Base-by-base conservation (phyloP, 2,888 invertebrate genomes). In the Tachina fera region DNA sequence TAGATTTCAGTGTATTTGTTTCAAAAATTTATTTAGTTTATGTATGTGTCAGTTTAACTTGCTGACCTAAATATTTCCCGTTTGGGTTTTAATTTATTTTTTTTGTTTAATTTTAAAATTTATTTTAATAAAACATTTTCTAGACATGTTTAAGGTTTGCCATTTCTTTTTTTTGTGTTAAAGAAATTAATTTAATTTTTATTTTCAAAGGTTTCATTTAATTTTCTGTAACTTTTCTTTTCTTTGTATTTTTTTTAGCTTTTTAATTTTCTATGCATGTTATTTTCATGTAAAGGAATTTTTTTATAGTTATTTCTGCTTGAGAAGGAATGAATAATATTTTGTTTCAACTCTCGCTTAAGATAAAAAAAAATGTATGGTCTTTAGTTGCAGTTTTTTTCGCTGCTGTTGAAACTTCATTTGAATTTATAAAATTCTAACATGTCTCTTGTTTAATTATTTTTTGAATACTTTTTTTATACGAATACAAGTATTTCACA, bases 351-450 rank as follows among this genome's bases (percentile, higher is more conserved):
- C 45, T 41, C 43, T 22, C 22, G 8, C 8, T 61, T 47, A 47
- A 43, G 19, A 49, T n/a, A 22, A 60, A 75, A 45, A 60, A 5
- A 67, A 75, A 45, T 49, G 3, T 8, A 11, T 63, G 9, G 22
- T 49, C 4, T 43, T 63, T 56, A 9, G 56, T 75, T 56, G 47
- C 5, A 45, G 67, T 19, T 56, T 63, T 6, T 72, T 41, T 13
- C 41, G 22, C 3, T 65, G 67, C 41, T 75, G 53, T 22, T 56
- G 65, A 67, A 77, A 72, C 58, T 60, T 83, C 19, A 77, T 77
- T 83, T 72, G 41, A 72, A 76, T 67, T 16, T 43, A 71, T 22
- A 77, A 22, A 60, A 61, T 76, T 83, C 60, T 60, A 53, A 10
- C 10, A 75, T 51, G 22, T 47, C 56, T 67, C 43, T 22, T 49